Evolutionary conservation across 2,113 vertebrate genomes (phyloP).

Genomic region (Phylloscopus trochiloides): DNA sequence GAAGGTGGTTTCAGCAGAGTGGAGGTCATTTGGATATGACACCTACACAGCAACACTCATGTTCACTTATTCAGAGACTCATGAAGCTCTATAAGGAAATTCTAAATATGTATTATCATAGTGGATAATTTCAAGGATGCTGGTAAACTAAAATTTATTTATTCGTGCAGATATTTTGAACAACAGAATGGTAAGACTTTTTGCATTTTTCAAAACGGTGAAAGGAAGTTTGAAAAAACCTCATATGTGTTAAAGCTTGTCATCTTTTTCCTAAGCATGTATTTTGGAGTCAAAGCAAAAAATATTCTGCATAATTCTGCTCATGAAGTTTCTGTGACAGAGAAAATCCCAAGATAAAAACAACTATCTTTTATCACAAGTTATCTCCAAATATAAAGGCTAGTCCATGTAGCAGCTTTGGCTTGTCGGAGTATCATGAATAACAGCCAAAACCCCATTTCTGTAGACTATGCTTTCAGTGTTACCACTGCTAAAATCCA

Average conservation of each 20-base stretch:
- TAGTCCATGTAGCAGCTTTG: background rate
- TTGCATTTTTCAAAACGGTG: background rate
- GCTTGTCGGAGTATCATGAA: background rate
- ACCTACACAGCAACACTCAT: background rate
- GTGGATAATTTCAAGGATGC: background rate
- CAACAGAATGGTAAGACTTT: background rate
- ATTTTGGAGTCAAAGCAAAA: background rate
- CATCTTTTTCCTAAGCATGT: background rate
- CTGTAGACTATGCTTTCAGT: background rate
- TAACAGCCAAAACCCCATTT: background rate
- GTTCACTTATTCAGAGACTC: background rate
- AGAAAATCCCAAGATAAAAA: background rate
- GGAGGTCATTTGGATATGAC: background rate
- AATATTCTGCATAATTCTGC: background rate
- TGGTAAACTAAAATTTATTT: background rate
- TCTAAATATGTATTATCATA: background rate
- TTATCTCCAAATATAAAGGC: background rate
- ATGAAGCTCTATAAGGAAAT: background rate
- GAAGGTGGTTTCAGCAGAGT: background rate
- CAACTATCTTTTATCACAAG: background rate
- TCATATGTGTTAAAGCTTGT: background rate
- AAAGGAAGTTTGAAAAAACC: background rate
- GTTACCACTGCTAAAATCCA: background rate
- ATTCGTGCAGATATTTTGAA: background rate
- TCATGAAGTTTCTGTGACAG: background rate